phyloP scores from a whole-genome alignment of 2,113 vertebrate species.

The Chrysemys picta region DNA sequence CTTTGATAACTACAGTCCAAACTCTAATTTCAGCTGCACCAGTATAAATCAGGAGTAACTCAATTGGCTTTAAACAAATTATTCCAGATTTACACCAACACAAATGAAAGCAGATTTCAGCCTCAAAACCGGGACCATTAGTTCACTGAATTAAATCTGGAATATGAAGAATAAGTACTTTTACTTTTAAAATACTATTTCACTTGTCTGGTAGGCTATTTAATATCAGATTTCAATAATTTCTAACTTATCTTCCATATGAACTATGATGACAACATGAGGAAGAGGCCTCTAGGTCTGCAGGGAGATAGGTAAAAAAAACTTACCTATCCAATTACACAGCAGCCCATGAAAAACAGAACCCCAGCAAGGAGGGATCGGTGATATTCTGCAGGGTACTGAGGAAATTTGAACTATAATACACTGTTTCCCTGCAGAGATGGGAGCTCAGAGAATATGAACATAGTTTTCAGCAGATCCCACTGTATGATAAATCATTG shows the following conservation, averaged over 20 bases:
- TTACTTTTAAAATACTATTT: background rate
- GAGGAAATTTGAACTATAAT: background rate
- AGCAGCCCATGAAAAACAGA: background rate
- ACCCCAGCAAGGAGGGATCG: background rate
- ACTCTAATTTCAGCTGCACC: background rate
- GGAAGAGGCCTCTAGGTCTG: background rate
- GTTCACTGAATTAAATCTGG: background rate
- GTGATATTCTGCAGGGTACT: background rate
- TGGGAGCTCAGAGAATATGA: background rate
- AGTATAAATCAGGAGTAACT: background rate
- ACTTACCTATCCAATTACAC: background rate
- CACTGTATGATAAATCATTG: background rate
- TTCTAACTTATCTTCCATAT: conserved; percentile 25
- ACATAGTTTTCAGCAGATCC: background rate
- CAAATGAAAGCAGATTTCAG: background rate
- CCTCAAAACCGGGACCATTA: background rate
- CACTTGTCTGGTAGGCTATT: conserved; percentile 4
- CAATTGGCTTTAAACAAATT: background rate
- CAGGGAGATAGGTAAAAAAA: background rate
- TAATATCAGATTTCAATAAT: conserved; percentile 8
- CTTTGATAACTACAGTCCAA: background rate
- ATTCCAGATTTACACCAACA: background rate
- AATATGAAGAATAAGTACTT: background rate
- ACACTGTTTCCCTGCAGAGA: background rate
- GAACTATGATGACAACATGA: background rate